phyloP scores from a whole-genome alignment of 2,113 vertebrate genomes.

The Ascaphus truei region DNA sequence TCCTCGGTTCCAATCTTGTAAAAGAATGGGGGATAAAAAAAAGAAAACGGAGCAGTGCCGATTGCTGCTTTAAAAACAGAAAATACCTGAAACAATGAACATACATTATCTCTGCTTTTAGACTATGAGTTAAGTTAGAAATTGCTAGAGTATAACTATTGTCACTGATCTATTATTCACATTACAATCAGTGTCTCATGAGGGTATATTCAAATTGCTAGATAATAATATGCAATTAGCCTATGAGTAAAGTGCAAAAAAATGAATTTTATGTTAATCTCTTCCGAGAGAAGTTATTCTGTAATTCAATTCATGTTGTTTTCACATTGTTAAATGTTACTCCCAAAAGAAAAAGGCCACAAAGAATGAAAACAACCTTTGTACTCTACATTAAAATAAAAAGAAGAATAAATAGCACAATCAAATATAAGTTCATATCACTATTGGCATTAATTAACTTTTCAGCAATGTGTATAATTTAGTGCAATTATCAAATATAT shows the following conservation, averaged over 20 bases:
- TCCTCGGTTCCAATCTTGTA: no score
- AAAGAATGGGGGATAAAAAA: no score
- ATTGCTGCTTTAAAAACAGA: background rate
- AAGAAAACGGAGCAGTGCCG: no score
- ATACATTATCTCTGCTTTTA: background rate
- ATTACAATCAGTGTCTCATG: background rate
- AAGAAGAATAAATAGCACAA: no score
- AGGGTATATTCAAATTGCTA: background rate
- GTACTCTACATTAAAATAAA: background rate
- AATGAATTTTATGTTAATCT: background rate
- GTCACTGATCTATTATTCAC: background rate
- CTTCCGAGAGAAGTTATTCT: background rate
- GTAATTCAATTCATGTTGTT: background rate
- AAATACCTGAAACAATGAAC: background rate
- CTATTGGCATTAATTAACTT: no score
- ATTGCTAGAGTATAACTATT: background rate
- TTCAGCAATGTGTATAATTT: background rate
- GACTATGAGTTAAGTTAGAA: background rate
- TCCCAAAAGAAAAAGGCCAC: background rate
- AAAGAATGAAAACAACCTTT: no score
- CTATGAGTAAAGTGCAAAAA: background rate
- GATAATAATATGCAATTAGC: conserved; percentile 7
- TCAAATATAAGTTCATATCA: background rate
- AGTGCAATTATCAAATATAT: background rate
- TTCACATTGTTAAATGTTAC: background rate